Base-by-base conservation (phyloP, 2,113 vertebrate species). In the Vulpes lagopus region DNA sequence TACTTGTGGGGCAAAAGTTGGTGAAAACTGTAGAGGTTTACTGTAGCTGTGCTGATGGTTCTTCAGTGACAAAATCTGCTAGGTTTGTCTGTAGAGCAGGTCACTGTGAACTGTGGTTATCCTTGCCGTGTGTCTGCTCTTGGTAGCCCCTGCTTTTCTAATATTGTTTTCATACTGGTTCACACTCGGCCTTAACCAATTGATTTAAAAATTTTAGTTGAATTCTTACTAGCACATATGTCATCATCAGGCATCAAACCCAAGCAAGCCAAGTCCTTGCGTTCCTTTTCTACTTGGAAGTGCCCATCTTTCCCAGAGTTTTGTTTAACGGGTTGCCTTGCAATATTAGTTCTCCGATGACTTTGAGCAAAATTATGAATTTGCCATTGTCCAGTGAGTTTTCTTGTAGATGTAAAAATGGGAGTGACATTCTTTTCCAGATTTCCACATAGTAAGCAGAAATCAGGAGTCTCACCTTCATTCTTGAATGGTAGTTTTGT, bases 401-500 rank as follows among this genome's bases (percentile, higher is more conserved):
- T 84, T 92, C 35, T 35, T 89, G 8, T 71, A 57, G 57, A 57
- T 59, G 6, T 65, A 73, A 71, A 86, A 89, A 84, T 25, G 51
- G 7, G 11, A 85, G 12, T 53, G 83, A 55, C 11, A 8, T 27
- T 57, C 32, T 71, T 89, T 92, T 71, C 43, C 74, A 86, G 23
- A 90, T 94, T 94, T 94, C 49, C 53, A 38, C 22, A 55, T 30
- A 69, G 67, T 43, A 94, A 78, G 67, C 69, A 3, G 27, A 81
- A 79, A 27, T 32, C 57, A 65, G 17, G 43, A 85, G 27, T 78
- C 73, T 84, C 53, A 86, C 55, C 25, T 67, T 93, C 8, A n/a
- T 79, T 94, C 88, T 69, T 89, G 27, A 91, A 65, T 83, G 19
- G 64, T 49, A 85, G 65, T 71, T 92, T 79, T 69, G 27, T 81